Evolutionary conservation across 2,113 vertebrate genomes (phyloP).

Genomic region (Ivindomyrus marchei): DNA sequence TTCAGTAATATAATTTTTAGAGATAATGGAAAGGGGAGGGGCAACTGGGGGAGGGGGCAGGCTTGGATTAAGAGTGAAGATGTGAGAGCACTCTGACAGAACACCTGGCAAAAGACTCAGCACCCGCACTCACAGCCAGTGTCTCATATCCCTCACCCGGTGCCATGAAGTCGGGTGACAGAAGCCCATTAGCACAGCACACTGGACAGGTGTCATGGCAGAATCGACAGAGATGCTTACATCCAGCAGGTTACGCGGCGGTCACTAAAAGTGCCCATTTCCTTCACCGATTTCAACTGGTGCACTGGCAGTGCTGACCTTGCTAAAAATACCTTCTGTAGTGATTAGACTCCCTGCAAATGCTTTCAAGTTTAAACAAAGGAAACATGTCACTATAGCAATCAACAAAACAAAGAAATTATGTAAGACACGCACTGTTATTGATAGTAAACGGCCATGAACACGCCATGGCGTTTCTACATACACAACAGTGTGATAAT

Average conservation of each 20-base stretch:
- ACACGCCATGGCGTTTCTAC: not conserved
- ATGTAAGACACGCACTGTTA: not conserved
- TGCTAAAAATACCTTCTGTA: not conserved
- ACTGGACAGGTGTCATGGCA: slow-evolving; percentile 49
- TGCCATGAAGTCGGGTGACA: slow-evolving; percentile 1
- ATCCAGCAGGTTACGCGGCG: not conserved
- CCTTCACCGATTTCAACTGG: not conserved
- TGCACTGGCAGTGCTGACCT: not conserved
- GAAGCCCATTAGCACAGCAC: not conserved
- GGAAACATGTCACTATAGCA: not conserved
- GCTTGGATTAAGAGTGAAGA: slow-evolving; percentile 1
- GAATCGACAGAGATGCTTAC: not conserved
- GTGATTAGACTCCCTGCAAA: not conserved
- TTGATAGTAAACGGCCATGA: not conserved
- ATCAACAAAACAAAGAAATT: not conserved
- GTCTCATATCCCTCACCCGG: not conserved
- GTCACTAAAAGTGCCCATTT: not conserved
- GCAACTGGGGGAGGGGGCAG: not conserved
- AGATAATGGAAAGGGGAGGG: not conserved
- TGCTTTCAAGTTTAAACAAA: not conserved
- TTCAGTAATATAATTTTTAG: slow-evolving; percentile 6
- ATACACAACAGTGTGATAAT: not conserved
- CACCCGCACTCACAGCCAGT: not conserved
- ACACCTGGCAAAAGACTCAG: not conserved
- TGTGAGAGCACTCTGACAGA: not conserved